These are phyloP conservation scores for Falco columbarius DNA, from an alignment of 2,797 vertebrate species.

Conservation along the genomic window DNA sequence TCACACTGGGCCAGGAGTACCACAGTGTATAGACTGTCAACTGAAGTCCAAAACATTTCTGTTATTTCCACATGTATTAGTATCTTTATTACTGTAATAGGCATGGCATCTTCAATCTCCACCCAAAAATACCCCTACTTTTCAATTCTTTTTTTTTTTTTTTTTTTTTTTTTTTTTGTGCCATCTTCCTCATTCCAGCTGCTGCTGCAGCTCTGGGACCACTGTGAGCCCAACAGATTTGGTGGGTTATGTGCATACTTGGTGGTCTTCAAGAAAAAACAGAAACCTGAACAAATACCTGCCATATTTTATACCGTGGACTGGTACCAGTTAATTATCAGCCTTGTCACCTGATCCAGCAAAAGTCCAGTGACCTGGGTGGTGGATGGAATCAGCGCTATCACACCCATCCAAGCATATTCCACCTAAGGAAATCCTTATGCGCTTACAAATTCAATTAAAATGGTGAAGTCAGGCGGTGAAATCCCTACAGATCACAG, in stretches of 20 bases:
- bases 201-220: not conserved
- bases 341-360: not conserved
- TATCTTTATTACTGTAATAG: accelerated
- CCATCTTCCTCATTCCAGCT: not conserved
- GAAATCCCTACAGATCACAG: not conserved
- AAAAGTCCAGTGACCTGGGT: not conserved
- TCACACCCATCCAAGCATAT: not conserved
- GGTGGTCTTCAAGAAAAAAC: not conserved
- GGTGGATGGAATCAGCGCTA: not conserved
- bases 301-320: not conserved
- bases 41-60: not conserved
- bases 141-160: not conserved
- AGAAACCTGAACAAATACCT: too few relatives aligned
- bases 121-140: not conserved
- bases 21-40: not conserved
- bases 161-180: not conserved
- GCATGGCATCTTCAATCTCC: accelerated
- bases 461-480: not conserved
- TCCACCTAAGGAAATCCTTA: not conserved
- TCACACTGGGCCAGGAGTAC: not conserved
- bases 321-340: too few relatives aligned
- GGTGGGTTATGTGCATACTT: too few relatives aligned
- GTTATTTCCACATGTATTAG: not conserved
- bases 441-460: accelerated
- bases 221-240: accelerated